phyloP scores from a whole-genome alignment of 64 coral and sea anemone species.

The Anthopleura sola region DNA sequence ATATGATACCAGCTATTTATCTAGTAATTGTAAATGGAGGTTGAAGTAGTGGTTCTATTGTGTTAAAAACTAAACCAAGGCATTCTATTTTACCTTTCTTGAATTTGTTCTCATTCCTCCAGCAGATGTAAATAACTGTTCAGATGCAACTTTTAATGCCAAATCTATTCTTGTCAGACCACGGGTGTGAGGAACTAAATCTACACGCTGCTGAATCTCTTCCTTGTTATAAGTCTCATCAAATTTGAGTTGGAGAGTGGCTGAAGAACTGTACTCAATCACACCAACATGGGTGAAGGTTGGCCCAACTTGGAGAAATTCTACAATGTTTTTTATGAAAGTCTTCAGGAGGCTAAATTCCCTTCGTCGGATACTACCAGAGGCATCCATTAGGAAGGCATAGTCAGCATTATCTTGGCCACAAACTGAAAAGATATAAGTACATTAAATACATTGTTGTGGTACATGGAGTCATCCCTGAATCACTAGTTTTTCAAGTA shows the following conservation, averaged over 20 bases:
- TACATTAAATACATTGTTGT: too few species aligned
- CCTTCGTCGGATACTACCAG: constrained; percentile 49
- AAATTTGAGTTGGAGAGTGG: constrained; percentile 49
- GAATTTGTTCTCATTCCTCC: constrained; percentile 62
- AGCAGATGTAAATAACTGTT: constrained; percentile 38
- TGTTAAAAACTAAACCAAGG: too few species aligned
- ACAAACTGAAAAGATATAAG: constrained; percentile 60
- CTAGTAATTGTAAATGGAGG: too few species aligned
- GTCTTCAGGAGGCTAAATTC: constrained; percentile 31
- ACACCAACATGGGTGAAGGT: constrained; percentile 62
- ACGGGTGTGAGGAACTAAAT: constrained; percentile 3
- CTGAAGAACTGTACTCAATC: constrained; percentile 55
- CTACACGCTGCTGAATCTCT: constrained; percentile 36
- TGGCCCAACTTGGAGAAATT: constrained; percentile 60
- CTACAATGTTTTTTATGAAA: constrained; percentile 66
- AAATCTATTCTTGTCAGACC: constrained; percentile 83
- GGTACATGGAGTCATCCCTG: too few species aligned
- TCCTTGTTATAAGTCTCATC: constrained; percentile 45
- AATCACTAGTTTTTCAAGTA: too few species aligned
- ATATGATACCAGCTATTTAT: too few species aligned
- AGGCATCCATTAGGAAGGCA: constrained; percentile 73
- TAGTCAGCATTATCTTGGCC: constrained; percentile 83
- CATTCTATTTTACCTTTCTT: constrained; percentile 62
- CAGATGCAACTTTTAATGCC: constrained; percentile 46
- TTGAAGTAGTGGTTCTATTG: too few species aligned